phyloP scores from a whole-genome alignment of 2,113 vertebrate species.

The Ailurus styani region DNA sequence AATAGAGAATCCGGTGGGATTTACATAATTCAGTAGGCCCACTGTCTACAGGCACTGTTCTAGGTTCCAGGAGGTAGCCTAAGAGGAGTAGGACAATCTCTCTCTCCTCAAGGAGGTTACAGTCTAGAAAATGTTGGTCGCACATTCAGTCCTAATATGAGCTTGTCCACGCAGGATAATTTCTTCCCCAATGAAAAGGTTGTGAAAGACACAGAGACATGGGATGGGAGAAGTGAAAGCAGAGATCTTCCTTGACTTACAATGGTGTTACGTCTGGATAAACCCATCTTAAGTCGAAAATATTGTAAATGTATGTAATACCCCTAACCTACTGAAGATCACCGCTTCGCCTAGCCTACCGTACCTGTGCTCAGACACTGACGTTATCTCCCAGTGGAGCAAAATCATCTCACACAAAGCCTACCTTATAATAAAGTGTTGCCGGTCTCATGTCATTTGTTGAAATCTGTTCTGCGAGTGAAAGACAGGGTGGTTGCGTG shows the following conservation, averaged over 20 bases:
- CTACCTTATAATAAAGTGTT: neutral
- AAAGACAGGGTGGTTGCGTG: neutral
- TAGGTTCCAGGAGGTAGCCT: neutral
- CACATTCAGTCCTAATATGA: neutral
- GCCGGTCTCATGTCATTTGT: neutral
- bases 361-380: neutral
- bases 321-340: neutral
- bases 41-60: neutral
- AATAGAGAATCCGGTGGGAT: neutral
- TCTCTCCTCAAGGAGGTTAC: neutral
- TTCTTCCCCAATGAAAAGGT: neutral
- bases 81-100: neutral
- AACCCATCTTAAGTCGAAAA: neutral
- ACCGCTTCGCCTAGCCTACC: neutral
- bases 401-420: neutral
- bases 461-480: neutral
- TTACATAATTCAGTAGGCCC: neutral
- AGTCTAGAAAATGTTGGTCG: neutral
- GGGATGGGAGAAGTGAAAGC: neutral
- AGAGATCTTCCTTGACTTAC: neutral
- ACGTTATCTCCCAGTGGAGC: neutral
- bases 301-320: neutral
- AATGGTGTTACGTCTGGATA: neutral
- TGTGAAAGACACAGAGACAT: too few species aligned
- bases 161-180: neutral